These are phyloP conservation scores for Palloptera scutellata DNA, from an alignment of 2,888 invertebrate species.

Conservation along the genomic window DNA sequence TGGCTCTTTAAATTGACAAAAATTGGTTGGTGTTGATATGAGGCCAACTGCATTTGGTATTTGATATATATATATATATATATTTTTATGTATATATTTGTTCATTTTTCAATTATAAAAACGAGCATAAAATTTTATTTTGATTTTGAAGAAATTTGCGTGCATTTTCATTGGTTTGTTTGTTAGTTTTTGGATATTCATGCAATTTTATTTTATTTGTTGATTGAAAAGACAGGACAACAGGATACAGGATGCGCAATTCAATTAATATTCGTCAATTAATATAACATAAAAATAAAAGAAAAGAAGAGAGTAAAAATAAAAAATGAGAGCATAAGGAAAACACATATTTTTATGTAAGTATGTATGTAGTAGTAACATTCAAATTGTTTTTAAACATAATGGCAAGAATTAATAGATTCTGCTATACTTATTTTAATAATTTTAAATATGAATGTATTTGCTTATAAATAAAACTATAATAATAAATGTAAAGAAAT, in stretches of 20 bases:
- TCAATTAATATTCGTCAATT: neutral
- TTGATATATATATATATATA: conserved; percentile 29
- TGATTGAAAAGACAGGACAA: neutral
- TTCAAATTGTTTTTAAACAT: neutral
- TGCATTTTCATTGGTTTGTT: neutral
- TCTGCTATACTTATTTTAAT: too few relatives aligned
- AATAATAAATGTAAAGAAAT: too few relatives aligned
- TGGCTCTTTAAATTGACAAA: conserved; percentile 65
- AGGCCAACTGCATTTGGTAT: conserved; percentile 46
- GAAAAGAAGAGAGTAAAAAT: neutral
- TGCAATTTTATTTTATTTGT: too few relatives aligned
- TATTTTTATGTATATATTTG: conserved; percentile 25
- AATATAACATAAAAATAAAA: neutral
- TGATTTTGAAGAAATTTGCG: conserved; percentile 8
- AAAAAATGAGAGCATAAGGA: conserved; percentile 1
- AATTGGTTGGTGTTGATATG: conserved; percentile 57
- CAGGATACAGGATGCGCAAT: neutral
- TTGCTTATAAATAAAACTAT: too few relatives aligned
- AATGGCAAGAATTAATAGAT: too few relatives aligned
- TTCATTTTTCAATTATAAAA: conserved; percentile 26
- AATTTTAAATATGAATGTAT: too few relatives aligned
- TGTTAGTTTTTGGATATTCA: too few relatives aligned
- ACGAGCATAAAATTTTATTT: conserved; percentile 19
- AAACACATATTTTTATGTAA: neutral
- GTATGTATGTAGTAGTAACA: neutral